Evolutionary conservation across 1,140 invertebrate genomes (phyloP), one percentile per base, ranked within the genome.

Genomic region (Bombus ignitus): DNA sequence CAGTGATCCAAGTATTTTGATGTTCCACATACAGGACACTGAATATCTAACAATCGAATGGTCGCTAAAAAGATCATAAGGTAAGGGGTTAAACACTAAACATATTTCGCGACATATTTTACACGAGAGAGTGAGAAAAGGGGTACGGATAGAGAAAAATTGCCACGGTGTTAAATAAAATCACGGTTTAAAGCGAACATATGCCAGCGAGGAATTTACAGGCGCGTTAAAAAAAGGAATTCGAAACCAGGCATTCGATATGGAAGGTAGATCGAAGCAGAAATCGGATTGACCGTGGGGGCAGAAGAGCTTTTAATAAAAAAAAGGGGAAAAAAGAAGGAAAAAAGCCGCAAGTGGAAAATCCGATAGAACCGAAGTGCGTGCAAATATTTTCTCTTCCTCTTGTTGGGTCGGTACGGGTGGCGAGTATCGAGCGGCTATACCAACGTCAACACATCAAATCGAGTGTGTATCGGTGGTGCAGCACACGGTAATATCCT

Each of bases 381-480:
- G 91, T 87, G 92, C 91, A 93, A 94, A 94, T 94, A 93, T 94
- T 94, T 93, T 90, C 92, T 89, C 91, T 90, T 87, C 88, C 89
- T 90, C 90, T 91, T 88, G 89, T 68, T 87, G 86, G 28, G 83
- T 68, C 79, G 44, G 87, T 72, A 85, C 74, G 87, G 90, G 68
- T 47, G 91, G 37, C 15, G 32, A 59, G 87, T 86, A 84, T 79
- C 78, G 83, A 76, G 74, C 84, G 88, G 88, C 89, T 68, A 88
- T 88, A 84, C 86, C 89, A 90, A 89, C 92, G 88, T 91, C 89
- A 89, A 93, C 93, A 91, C 92, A 92, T 94, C 93, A 93, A 94
- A 94, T 94, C 93, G 91, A 93, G 92, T 94, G 91, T 91, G 90
- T 93, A 94, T 94, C 92, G 93, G 93, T 94, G 92, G 80, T 87